Evolutionary conservation across 2,797 vertebrate genomes (phyloP), one percentile per base, ranked within the genome.

Genomic region (Ambastaia sidthimunki): DNA sequence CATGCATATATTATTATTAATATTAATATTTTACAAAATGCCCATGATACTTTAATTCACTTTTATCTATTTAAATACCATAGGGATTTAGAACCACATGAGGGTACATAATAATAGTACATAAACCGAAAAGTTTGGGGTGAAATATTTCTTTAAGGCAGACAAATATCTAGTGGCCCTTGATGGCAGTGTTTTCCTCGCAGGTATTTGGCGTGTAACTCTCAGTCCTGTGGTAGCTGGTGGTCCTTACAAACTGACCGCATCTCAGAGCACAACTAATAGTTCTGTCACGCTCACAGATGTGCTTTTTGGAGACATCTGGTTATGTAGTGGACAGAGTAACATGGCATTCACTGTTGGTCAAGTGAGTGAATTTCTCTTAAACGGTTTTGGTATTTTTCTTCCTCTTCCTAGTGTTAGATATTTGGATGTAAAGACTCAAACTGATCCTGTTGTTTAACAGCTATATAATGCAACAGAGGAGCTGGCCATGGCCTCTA

Each of bases 241-340:
- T 0, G 97, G 97, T 48, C 95, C 97, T 18, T 98, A 95, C 54
- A 78, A 9, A 0, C 68, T 98, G 85, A 90, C 48, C 0, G 94
- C 91, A 0, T 0, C 74, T 0, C 85, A 89, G 81, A 84, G n/a
- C 65, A 69, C 10, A 25, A 76, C 3, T 34, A 21, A 55, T 4
- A 23, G 28, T 28, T 19, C 76, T 50, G n/a, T 83, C 55, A 81
- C 65, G 7, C 83, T 98, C 82, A 83, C 2, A 1, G 95, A 97
- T 78, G 84, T 98, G 86, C 90, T 97, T 73, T 98, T 98, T 76
- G 97, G 97, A 73, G 97, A 98, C 0, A 85, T 97, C 71, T 98
- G 97, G 97, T 89, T 99, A 59, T 98, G 97, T 88, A 93, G 96
- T 0, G 98, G 97, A 4, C 97, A 98, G 83, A 99, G 97, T 90